Conservation (phyloP, 2,888 invertebrate genomes). For the Rhimphoctona megacephalus region DNA sequence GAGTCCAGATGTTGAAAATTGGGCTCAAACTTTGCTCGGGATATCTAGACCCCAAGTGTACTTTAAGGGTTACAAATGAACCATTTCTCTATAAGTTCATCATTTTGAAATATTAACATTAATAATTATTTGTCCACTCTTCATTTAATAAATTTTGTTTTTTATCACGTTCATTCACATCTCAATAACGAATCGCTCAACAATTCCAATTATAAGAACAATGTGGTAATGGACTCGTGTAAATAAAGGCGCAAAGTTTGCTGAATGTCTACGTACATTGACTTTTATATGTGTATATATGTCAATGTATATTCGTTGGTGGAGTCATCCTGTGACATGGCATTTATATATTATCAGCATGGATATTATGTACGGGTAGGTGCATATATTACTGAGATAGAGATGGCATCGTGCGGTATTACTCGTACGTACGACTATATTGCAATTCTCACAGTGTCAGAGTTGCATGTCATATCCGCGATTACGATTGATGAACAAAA, state of each 20-base stretch:
- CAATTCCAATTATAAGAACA: slow-evolving; percentile 52
- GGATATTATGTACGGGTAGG: slow-evolving; percentile 4
- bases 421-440: slow-evolving; percentile 31
- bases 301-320: slow-evolving; percentile 1
- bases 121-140: background rate
- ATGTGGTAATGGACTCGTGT: slow-evolving; percentile 20
- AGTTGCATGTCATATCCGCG: slow-evolving; percentile 67
- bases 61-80: no score
- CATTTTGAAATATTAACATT: background rate
- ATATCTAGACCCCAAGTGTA: no score
- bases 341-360: slow-evolving; percentile 37
- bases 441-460: slow-evolving; percentile 20
- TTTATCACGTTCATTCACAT: slow-evolving; percentile 1
- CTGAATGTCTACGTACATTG: background rate
- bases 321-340: slow-evolving; percentile 50
- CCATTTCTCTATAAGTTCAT: no score
- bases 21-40: no score
- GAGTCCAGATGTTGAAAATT: no score
- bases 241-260: slow-evolving; percentile 42
- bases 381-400: slow-evolving; percentile 41
- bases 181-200: slow-evolving; percentile 27
- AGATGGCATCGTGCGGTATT: slow-evolving; percentile 27
- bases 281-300: background rate
- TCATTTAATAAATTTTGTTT: background rate
- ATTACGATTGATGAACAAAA: slow-evolving; percentile 43